phyloP scores from a whole-genome alignment of 2,888 invertebrate genomes.

The Athetis lepigone region DNA sequence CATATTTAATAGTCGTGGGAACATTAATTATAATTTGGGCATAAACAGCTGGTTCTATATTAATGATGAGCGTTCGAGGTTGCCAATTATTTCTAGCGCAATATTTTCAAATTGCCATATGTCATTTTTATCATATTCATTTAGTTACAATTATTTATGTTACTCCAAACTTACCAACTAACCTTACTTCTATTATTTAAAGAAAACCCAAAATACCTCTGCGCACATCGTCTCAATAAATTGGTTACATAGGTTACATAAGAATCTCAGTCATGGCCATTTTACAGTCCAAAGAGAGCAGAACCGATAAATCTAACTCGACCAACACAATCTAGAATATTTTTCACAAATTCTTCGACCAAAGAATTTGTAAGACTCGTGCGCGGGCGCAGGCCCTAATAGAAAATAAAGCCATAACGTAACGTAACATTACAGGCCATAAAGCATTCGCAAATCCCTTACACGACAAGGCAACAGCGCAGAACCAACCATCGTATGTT shows the following conservation, averaged over 20 bases:
- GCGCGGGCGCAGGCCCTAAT: slow-evolving; percentile 44
- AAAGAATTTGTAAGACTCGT: slow-evolving; percentile 6
- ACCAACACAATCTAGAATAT: not conserved
- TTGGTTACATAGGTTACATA: not conserved
- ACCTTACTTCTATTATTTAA: no score
- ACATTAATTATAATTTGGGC: slow-evolving; percentile 31
- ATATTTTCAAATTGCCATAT: slow-evolving; percentile 25
- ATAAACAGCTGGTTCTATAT: not conserved
- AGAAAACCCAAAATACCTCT: no score
- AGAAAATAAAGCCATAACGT: slow-evolving; percentile 52
- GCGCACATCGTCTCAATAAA: not conserved
- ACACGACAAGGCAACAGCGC: slow-evolving; percentile 57
- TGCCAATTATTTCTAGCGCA: slow-evolving; percentile 41
- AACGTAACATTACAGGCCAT: slow-evolving; percentile 47
- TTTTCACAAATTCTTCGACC: not conserved
- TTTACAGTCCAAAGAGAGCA: not conserved
- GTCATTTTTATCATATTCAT: no score
- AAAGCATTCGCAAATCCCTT: slow-evolving; percentile 54
- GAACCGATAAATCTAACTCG: not conserved
- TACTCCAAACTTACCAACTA: no score
- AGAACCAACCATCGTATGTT: slow-evolving; percentile 69
- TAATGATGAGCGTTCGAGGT: slow-evolving; percentile 19
- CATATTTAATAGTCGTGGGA: slow-evolving; percentile 39
- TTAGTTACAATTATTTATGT: slow-evolving; percentile 23
- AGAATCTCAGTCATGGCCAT: slow-evolving; percentile 1